Evolutionary conservation across 2,888 invertebrate genomes (phyloP).

Genomic region (Trichogramma evanescens): DNA sequence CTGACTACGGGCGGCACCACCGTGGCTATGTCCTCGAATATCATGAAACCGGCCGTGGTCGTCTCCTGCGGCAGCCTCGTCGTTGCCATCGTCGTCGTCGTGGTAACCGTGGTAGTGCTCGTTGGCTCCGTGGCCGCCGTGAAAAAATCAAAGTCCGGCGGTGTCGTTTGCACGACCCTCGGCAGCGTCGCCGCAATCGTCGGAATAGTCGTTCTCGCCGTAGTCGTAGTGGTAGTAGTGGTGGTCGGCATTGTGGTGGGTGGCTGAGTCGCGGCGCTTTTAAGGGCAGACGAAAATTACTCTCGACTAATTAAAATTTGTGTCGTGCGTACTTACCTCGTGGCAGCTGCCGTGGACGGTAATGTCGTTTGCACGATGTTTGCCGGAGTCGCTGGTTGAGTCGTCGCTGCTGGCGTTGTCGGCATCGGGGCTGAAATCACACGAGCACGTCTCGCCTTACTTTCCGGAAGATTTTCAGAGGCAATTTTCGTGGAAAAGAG

Average conservation of each 20-base stretch:
- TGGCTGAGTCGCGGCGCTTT: slow-evolving; percentile 5
- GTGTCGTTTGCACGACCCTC: slow-evolving; percentile 8
- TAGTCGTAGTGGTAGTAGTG: slow-evolving; percentile 8
- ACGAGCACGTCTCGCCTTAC: too few relatives aligned
- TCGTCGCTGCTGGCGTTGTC: not conserved
- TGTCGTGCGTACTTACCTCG: not conserved
- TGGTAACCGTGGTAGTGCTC: slow-evolving; percentile 8
- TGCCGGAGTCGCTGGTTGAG: not conserved
- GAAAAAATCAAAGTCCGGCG: slow-evolving; percentile 7
- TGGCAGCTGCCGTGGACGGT: too few relatives aligned
- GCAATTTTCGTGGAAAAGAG: too few relatives aligned
- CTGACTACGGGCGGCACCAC: slow-evolving; percentile 3
- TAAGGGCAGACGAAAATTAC: not conserved
- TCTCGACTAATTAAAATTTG: not conserved
- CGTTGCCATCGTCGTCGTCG: slow-evolving; percentile 1
- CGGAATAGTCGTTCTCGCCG: slow-evolving; percentile 6
- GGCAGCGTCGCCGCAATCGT: slow-evolving; percentile 1
- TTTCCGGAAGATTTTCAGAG: too few relatives aligned
- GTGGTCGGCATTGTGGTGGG: slow-evolving; percentile 10
- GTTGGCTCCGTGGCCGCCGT: slow-evolving; percentile 19
- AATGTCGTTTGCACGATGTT: not conserved
- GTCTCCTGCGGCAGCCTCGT: not conserved
- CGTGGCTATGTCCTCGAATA: slow-evolving; percentile 9
- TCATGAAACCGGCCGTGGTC: not conserved
- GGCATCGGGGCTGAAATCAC: too few relatives aligned